Percentiles rank a stretch among this genome's conserved stretches.
Evolutionary conservation across 2,888 invertebrate species (phyloP).

Genomic region (Dendrolimus houi): DNA sequence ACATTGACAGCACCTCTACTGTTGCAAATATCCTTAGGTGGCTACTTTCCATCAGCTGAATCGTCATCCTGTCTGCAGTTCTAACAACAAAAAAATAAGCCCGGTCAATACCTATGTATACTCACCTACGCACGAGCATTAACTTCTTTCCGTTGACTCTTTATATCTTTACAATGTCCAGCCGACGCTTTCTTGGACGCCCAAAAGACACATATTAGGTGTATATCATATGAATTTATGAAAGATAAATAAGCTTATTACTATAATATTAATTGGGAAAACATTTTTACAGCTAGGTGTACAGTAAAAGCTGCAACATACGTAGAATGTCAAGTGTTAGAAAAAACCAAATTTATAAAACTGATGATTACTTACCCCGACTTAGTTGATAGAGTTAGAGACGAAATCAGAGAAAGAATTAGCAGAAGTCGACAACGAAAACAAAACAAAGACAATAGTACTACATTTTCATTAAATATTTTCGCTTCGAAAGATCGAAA

Average conservation of each 20-base stretch:
- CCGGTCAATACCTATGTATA: too few relatives aligned
- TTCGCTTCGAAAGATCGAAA: conserved; percentile 62
- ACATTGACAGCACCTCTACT: too few relatives aligned
- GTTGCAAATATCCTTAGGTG: too few relatives aligned
- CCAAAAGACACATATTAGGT: too few relatives aligned
- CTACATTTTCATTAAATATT: conserved; percentile 48
- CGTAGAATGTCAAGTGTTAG: conserved; percentile 70
- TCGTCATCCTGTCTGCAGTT: too few relatives aligned
- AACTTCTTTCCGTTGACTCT: too few relatives aligned
- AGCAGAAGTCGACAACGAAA: conserved; percentile 34
- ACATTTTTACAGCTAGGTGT: conserved; percentile 48
- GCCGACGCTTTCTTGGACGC: too few relatives aligned
- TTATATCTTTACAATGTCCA: too few relatives aligned
- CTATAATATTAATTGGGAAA: neutral
- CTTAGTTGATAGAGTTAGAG: conserved; percentile 41
- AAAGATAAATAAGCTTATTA: neutral
- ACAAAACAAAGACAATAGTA: conserved; percentile 21
- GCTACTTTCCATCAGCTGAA: too few relatives aligned
- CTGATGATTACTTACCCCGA: conserved; percentile 68
- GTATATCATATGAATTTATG: too few relatives aligned
- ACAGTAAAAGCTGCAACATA: conserved; percentile 71
- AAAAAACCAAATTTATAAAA: conserved; percentile 62
- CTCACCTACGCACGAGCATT: too few relatives aligned
- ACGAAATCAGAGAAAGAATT: conserved; percentile 48
- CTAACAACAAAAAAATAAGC: too few relatives aligned